Percentiles rank a stretch among this genome's conserved stretches.
Conservation (phyloP, 53 echinoderm and acorn worm species). For the Echinometra lucunter region DNA sequence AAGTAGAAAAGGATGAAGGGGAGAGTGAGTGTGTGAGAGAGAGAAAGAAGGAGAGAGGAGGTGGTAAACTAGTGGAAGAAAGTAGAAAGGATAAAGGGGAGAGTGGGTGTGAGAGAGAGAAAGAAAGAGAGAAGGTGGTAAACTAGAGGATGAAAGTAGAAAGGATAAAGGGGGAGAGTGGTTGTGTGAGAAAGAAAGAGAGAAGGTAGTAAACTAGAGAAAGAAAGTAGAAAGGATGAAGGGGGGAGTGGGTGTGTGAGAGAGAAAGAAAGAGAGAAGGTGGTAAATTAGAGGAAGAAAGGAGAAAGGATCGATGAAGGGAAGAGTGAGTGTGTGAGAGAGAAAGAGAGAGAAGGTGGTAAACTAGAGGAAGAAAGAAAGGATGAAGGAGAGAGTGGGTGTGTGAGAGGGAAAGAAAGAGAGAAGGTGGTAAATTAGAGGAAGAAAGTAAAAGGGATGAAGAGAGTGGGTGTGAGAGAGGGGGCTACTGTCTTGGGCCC, state of each 20-base stretch:
- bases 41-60: not conserved
- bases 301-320: not conserved
- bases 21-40: too few species aligned
- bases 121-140: not conserved
- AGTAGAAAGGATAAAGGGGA: too few species aligned
- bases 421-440: not conserved
- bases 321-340: not conserved
- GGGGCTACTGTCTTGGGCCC: too few species aligned
- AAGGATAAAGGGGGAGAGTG: too few species aligned
- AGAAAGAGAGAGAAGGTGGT: not conserved
- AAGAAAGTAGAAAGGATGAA: not conserved
- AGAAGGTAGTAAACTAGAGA: conserved; percentile 4
- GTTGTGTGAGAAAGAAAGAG: too few species aligned
- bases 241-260: not conserved
- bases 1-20: too few species aligned
- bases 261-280: not conserved
- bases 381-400: not conserved
- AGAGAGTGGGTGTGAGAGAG: not conserved
- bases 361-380: not conserved
- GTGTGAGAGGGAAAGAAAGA: not conserved
- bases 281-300: not conserved
- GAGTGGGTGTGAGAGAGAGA: not conserved
- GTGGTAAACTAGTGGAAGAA: too few species aligned
- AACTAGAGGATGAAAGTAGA: too few species aligned
- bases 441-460: too few species aligned